These are phyloP conservation scores for Rhynchomys soricoides DNA, from an alignment of 2,113 vertebrate species.

Conservation along the genomic window DNA sequence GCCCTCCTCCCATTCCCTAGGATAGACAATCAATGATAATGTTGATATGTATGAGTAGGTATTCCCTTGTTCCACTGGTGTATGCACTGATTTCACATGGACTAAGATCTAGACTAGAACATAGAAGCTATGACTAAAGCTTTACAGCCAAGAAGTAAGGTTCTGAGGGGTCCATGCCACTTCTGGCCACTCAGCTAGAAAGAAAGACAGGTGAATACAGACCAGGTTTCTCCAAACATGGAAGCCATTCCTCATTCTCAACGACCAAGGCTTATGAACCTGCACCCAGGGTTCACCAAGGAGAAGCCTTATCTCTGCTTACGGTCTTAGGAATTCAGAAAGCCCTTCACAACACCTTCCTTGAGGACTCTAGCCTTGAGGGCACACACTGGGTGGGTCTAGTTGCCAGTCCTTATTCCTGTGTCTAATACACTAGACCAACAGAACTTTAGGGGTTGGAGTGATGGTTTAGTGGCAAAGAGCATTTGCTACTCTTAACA, in stretches of 20 bases:
- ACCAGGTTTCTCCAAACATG: not conserved
- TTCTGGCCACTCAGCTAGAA: not conserved
- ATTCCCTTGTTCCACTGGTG: not conserved
- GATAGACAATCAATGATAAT: not conserved
- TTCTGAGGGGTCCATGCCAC: not conserved
- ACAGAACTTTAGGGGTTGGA: not conserved
- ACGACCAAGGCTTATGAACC: not conserved
- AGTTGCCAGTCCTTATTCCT: not conserved
- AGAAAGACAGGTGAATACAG: not conserved
- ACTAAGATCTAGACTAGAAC: not conserved
- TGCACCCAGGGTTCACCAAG: not conserved
- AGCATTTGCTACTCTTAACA: not conserved
- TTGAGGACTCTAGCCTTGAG: not conserved
- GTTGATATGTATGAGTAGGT: not conserved
- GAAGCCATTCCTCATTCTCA: not conserved
- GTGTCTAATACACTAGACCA: not conserved
- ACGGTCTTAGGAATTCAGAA: not conserved
- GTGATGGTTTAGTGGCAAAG: not conserved
- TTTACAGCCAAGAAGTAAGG: not conserved
- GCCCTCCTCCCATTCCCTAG: not conserved
- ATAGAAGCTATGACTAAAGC: not conserved
- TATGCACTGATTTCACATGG: not conserved
- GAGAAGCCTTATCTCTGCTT: not conserved
- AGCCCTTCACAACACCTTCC: not conserved
- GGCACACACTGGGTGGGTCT: not conserved